Conservation (phyloP, 2,797 vertebrate genomes). For the Limnodromus scolopaceus region DNA sequence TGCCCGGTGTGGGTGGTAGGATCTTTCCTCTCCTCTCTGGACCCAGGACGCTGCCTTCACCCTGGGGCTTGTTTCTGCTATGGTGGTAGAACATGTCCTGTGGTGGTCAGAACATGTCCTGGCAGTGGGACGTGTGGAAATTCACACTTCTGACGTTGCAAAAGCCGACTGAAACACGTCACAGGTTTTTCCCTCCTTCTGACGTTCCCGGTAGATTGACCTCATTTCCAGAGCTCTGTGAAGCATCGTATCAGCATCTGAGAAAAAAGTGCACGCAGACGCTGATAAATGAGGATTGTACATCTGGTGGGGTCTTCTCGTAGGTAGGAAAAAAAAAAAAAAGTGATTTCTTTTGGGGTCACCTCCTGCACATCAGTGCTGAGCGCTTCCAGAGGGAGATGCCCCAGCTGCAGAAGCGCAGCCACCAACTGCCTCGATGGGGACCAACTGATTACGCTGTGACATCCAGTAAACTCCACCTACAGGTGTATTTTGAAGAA, state of each 20-base stretch:
- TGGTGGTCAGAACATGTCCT: background rate
- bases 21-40: background rate
- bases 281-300: background rate
- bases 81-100: background rate
- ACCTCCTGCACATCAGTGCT: background rate
- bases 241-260: background rate
- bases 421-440: background rate
- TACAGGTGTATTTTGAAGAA: accelerated
- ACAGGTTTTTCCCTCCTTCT: background rate
- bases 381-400: background rate
- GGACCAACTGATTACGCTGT: background rate
- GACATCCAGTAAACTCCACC: background rate
- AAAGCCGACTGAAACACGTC: background rate
- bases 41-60: accelerated
- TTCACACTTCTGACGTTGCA: background rate
- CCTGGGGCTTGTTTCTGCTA: background rate
- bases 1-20: accelerated
- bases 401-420: background rate
- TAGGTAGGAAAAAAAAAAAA: background rate
- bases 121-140: accelerated
- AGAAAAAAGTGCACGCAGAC: background rate
- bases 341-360: background rate
- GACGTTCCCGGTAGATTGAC: background rate
- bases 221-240: background rate
- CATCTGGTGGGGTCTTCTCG: background rate